Evolutionary conservation across 2,113 vertebrate species (phyloP), one percentile per base, ranked within the genome.

Genomic region (Hyaena hyaena): DNA sequence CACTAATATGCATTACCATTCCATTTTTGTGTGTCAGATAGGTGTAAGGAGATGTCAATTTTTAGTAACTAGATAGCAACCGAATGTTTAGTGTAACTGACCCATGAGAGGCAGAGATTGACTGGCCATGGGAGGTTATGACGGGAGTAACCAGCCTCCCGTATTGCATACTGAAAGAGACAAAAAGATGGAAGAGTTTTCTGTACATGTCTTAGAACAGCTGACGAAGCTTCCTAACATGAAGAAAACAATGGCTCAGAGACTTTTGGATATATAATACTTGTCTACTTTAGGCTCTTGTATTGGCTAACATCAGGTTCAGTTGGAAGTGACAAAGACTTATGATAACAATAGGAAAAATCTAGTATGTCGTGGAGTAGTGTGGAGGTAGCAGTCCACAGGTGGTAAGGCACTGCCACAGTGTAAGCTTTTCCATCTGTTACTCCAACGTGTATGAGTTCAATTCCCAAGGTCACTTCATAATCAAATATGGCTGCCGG

Each of bases 21-120:
- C 82, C 45, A 89, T 89, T 97, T 88, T 81, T 68, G 77, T 90
- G 24, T 55, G 68, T 69, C 61, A 83, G 61, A 43, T 87, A 26
- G 17, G 15, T 73, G 21, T 79, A 79, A 95, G 81, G 55, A 26
- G 10, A 12, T 23, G 55, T 12, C 15, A 58, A 26, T 35, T 43
- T 96, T 58, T 68, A 74, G 48, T 48, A 89, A 61, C 10, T 24
- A 24, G 48, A 33, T 90, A 10, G 7, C n/a, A 89, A 39, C 35
- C 82, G 15, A 33, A 10, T 9, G 39, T 71, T 39, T 79, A 43
- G 45, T 26, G 0, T 19, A 26, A 95, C 26, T 10, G 7, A 45
- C 66, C 82, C 28, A 33, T 10, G 50, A 33, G 35, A 48, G 45
- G 28, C 24, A 48, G 3, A 2, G 23, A 79, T 24, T 31, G 21